Percentiles rank a stretch among this genome's conserved stretches.
Evolutionary conservation across 2,113 vertebrate species (phyloP).

Genomic region (Panthera tigris): DNA sequence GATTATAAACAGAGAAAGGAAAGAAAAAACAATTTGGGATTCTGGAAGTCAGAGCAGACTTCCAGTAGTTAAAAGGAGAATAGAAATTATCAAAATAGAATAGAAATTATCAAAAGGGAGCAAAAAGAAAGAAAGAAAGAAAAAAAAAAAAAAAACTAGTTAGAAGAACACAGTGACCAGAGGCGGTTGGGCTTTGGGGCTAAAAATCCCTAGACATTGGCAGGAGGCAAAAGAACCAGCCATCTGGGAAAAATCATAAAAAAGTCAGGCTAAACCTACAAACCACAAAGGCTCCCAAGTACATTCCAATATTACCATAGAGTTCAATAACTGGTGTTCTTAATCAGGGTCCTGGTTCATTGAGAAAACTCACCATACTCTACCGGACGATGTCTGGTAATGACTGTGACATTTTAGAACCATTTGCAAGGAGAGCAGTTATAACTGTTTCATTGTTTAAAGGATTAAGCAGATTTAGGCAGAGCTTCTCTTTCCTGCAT

Average conservation of each 20-base stretch:
- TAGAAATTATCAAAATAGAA: conserved; percentile 39
- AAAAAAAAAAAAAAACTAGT: neutral
- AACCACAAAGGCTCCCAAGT: conserved; percentile 33
- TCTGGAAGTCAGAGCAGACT: neutral
- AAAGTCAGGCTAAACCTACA: conserved; percentile 55
- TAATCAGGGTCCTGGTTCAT: conserved; percentile 68
- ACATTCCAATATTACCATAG: conserved; percentile 35
- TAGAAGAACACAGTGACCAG: conserved; percentile 14
- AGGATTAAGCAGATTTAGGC: conserved; percentile 47
- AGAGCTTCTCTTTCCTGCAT: conserved; percentile 21
- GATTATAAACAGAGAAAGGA: neutral
- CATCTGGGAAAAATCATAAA: conserved; percentile 70
- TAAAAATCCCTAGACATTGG: neutral
- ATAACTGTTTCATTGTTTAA: conserved; percentile 43
- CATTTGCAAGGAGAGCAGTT: conserved; percentile 55
- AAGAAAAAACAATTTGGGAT: neutral
- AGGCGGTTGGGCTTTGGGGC: neutral
- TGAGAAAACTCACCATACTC: conserved; percentile 52
- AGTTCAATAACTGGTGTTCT: conserved; percentile 50
- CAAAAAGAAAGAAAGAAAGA: neutral
- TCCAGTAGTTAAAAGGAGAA: conserved; percentile 31
- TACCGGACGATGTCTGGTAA: neutral
- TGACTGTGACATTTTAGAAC: conserved; percentile 55
- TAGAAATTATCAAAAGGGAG: conserved; percentile 9
- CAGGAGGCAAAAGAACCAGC: conserved; percentile 37